Conservation (phyloP, 2,888 invertebrate genomes). For the Glomeris marginata region DNA sequence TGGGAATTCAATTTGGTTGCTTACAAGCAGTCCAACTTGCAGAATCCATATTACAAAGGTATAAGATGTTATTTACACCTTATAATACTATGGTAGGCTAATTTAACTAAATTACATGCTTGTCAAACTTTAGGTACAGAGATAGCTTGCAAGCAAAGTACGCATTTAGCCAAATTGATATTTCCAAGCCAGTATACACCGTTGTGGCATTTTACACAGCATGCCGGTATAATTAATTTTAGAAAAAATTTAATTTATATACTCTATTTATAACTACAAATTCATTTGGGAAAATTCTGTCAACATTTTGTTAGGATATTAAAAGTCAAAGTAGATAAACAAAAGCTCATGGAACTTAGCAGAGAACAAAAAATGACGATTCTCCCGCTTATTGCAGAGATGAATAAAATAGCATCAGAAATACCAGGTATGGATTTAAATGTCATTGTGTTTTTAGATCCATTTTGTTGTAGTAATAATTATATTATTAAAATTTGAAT, state of each 20-base stretch:
- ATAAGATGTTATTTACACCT: neutral
- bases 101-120: no score
- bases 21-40: constrained; percentile 5
- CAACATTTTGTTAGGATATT: neutral
- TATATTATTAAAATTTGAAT: no score
- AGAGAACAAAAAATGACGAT: constrained; percentile 1
- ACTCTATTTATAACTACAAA: no score
- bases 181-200: constrained; percentile 2
- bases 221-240: constrained; percentile 12
- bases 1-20: constrained; percentile 12
- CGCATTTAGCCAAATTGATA: neutral
- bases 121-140: constrained; percentile 3
- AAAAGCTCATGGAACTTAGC: constrained; percentile 7
- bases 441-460: no score
- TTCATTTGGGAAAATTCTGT: no score
- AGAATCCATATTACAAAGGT: constrained; percentile 8
- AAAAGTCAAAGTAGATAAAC: constrained; percentile 9
- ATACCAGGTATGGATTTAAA: no score
- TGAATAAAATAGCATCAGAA: no score
- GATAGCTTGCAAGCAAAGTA: constrained; percentile 1
- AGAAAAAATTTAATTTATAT: neutral
- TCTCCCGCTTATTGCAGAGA: no score
- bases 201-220: constrained; percentile 10
- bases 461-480: no score
- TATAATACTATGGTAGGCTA: no score